Conservation (phyloP, 2,113 vertebrate genomes). For the Perca flavescens region DNA sequence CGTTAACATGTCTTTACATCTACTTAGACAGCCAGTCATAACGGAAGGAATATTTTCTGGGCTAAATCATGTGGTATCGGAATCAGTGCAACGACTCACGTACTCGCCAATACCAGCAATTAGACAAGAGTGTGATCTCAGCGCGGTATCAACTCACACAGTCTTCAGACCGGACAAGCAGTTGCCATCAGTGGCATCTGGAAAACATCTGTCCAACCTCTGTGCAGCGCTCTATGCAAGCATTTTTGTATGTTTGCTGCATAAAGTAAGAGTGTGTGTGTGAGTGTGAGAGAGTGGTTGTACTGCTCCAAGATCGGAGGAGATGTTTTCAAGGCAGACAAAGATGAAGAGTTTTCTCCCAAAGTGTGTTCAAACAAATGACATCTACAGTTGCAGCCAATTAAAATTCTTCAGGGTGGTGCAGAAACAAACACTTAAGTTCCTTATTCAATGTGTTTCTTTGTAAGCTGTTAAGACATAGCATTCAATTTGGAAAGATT, state of each 20-base stretch:
- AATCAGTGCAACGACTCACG: no score
- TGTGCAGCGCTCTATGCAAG: background rate
- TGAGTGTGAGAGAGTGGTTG: no score
- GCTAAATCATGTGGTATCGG: no score
- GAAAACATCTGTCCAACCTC: conserved; percentile 59
- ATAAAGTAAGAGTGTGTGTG: no score
- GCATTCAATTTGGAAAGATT: background rate
- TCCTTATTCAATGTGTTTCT: background rate
- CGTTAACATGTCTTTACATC: no score
- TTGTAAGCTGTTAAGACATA: background rate
- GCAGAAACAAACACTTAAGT: conserved; percentile 19
- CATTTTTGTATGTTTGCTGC: background rate
- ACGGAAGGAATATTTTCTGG: no score
- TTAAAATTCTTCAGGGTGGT: conserved; percentile 41
- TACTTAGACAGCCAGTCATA: no score
- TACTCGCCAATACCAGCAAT: no score
- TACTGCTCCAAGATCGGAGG: conserved; percentile 8
- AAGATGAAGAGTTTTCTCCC: conserved; percentile 31
- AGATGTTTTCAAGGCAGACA: conserved; percentile 42
- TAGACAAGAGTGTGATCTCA: conserved; percentile 36
- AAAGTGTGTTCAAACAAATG: conserved; percentile 40
- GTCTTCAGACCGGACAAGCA: conserved; percentile 23
- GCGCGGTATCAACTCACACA: conserved; percentile 4
- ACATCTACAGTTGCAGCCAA: conserved; percentile 28
- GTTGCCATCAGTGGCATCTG: conserved; percentile 21